A percentile compares a stretch with the other conserved stretches of the same genome.
Conservation (phyloP, 2,113 vertebrate species). For the Anarhynchus alexandrinus region DNA sequence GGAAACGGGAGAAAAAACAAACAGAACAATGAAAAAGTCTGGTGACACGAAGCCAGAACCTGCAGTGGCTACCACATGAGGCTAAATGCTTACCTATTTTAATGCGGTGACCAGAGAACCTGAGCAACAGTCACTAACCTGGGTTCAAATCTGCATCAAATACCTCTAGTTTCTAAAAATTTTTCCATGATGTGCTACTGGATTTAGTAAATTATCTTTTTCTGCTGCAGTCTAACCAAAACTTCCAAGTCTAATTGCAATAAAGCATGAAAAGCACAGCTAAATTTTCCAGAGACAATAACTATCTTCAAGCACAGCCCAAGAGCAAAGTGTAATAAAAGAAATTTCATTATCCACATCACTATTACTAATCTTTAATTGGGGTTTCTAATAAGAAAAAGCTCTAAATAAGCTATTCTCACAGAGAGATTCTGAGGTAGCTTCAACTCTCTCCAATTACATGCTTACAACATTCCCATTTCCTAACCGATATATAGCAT, state of each 20-base stretch:
- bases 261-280: neutral
- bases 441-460: neutral
- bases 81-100: neutral
- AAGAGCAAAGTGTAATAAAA: neutral
- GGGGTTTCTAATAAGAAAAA: neutral
- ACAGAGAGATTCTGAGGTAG: neutral
- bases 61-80: neutral
- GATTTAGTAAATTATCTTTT: neutral
- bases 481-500: fast-evolving
- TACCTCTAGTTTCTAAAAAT: neutral
- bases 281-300: neutral
- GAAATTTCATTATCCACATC: neutral
- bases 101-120: neutral
- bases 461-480: neutral
- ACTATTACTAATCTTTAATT: neutral
- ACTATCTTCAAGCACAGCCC: neutral
- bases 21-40: constrained; percentile 62
- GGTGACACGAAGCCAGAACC: neutral
- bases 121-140: neutral
- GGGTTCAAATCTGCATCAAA: neutral
- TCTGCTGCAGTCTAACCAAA: neutral
- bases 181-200: neutral
- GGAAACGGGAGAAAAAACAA: neutral
- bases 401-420: neutral
- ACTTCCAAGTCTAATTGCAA: neutral